A percentile compares a stretch with the other conserved stretches of the same genome.
These are phyloP conservation scores for Ctenopoma multispine DNA, from an alignment of 2,797 vertebrate genomes.

Conservation along the genomic window DNA sequence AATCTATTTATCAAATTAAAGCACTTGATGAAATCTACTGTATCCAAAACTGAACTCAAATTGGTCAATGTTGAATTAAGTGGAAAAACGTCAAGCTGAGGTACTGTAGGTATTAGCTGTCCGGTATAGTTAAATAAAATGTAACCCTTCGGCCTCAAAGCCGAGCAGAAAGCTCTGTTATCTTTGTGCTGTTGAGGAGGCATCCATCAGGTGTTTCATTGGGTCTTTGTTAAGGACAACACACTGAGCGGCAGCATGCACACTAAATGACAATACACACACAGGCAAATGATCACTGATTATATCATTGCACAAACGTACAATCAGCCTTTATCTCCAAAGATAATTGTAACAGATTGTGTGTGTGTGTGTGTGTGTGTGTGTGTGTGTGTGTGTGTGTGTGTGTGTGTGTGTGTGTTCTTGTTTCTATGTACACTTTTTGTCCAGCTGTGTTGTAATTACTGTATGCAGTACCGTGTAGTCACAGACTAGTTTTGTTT, in stretches of 20 bases:
- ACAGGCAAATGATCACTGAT: constrained; percentile 25
- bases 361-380: neutral
- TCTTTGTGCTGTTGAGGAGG: constrained; percentile 17
- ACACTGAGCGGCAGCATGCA: neutral
- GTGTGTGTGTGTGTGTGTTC: neutral
- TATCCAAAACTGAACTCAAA: constrained; percentile 20
- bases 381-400: neutral
- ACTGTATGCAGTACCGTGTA: too few relatives aligned
- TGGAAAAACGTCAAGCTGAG: neutral
- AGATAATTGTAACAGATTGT: constrained; percentile 16
- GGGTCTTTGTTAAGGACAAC: constrained; percentile 23
- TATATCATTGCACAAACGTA: constrained; percentile 39
- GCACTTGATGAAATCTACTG: constrained; percentile 31
- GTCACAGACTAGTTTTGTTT: neutral
- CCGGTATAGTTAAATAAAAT: constrained; percentile 33
- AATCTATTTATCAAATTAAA: constrained; percentile 48
- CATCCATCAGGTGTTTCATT: constrained; percentile 29
- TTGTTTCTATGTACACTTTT: neutral
- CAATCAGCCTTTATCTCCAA: constrained; percentile 36
- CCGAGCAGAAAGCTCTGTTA: constrained; percentile 23
- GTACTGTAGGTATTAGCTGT: neutral
- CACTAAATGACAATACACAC: too few relatives aligned
- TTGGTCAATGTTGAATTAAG: constrained; percentile 20
- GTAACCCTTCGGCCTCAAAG: constrained; percentile 31
- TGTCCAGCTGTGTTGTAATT: neutral